Percentiles rank a stretch among this genome's conserved stretches.
Evolutionary conservation across 2,113 vertebrate genomes (phyloP).

Genomic region (Corythornis vintsioides): DNA sequence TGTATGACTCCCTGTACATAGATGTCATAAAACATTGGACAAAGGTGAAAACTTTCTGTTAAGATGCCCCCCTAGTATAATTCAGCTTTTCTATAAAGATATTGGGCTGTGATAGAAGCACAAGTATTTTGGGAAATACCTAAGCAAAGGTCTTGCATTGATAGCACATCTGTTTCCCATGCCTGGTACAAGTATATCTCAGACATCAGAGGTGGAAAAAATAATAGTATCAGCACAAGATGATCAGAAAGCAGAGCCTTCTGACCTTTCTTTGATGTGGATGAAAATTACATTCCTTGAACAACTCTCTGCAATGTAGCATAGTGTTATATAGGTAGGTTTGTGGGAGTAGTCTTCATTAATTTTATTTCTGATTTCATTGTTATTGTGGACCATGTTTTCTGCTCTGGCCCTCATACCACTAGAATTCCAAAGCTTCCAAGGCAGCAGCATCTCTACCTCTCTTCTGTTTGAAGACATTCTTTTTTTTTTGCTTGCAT

Average conservation of each 20-base stretch:
- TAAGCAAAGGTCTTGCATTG: not conserved
- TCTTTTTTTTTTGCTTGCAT: not conserved
- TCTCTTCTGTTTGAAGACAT: not conserved
- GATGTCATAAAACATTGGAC: not conserved
- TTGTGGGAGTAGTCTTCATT: not conserved
- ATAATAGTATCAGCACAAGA: not conserved
- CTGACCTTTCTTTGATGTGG: not conserved
- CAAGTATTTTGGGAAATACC: not conserved
- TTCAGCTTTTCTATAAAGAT: not conserved
- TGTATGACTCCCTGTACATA: not conserved
- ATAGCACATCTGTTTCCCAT: not conserved
- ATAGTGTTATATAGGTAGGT: not conserved
- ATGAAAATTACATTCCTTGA: not conserved
- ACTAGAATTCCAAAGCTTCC: not conserved
- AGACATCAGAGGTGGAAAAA: not conserved
- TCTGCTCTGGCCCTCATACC: not conserved
- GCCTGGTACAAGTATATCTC: not conserved
- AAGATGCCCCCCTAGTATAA: not conserved
- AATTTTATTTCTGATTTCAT: not conserved
- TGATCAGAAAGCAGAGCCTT: not conserved
- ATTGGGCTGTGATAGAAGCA: not conserved
- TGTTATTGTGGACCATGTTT: not conserved
- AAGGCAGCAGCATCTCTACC: not conserved
- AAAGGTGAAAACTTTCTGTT: not conserved
- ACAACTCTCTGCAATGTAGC: not conserved